phyloP scores from a whole-genome alignment of 2,113 vertebrate species.

The Cephalopholis sonnerati region DNA sequence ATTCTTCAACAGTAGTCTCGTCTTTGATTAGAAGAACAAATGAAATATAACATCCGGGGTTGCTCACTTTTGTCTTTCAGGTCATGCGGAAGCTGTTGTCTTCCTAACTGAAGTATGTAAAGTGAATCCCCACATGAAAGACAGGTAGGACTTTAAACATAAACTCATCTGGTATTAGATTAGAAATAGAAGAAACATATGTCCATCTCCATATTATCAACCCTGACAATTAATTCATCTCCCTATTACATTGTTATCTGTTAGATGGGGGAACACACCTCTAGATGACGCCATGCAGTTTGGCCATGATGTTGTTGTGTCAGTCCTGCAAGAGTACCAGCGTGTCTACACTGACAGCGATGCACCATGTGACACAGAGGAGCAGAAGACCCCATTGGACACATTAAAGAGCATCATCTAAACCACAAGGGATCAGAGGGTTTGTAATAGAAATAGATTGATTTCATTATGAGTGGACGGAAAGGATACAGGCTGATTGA shows the following conservation, averaged over 20 bases:
- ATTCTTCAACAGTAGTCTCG: not conserved
- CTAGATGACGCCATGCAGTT: slow-evolving; percentile 90
- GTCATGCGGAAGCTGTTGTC: slow-evolving; percentile 87
- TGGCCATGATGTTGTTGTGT: slow-evolving; percentile 83
- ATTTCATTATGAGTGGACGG: slow-evolving; percentile 5
- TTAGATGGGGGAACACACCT: slow-evolving; percentile 92
- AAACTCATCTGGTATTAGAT: slow-evolving; percentile 2
- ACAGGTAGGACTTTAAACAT: slow-evolving; percentile 81
- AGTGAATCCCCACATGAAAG: slow-evolving; percentile 89
- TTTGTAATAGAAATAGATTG: slow-evolving; percentile 1
- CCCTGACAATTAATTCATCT: slow-evolving; percentile 4
- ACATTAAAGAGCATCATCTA: slow-evolving; percentile 85
- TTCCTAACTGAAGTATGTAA: slow-evolving; percentile 90
- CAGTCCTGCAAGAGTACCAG: slow-evolving; percentile 88
- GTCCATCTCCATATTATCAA: slow-evolving; percentile 2
- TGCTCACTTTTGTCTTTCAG: slow-evolving; percentile 68
- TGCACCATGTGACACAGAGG: slow-evolving; percentile 67
- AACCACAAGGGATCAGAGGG: slow-evolving; percentile 19
- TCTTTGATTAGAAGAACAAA: slow-evolving; percentile 9
- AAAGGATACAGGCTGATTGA: slow-evolving; percentile 34
- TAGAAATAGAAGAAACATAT: not conserved
- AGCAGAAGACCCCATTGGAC: slow-evolving; percentile 78
- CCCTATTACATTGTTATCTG: slow-evolving; percentile 3
- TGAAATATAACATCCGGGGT: not conserved
- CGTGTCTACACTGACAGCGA: slow-evolving; percentile 61